These are phyloP conservation scores for Ceratosolen fusciceps DNA, from an alignment of 1,140 invertebrate species.

Conservation along the genomic window DNA sequence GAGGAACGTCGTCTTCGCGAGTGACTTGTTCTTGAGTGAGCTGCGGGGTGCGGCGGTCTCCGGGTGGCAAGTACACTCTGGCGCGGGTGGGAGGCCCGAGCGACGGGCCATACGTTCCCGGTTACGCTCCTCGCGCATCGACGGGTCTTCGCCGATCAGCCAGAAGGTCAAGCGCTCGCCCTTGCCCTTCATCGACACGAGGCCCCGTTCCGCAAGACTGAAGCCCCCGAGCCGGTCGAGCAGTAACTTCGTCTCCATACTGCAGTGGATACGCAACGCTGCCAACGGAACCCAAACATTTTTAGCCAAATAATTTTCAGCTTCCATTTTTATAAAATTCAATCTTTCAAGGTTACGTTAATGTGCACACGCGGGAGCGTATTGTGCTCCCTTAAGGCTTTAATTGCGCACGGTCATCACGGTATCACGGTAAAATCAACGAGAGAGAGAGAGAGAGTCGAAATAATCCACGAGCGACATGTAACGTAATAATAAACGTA, in stretches of 20 bases:
- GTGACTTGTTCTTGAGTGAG: slow-evolving; percentile 75
- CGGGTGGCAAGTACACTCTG: slow-evolving; percentile 52
- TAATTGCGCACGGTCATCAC: no score
- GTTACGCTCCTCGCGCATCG: slow-evolving; percentile 71
- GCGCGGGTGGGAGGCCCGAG: slow-evolving; percentile 41
- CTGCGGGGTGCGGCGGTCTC: slow-evolving; percentile 73
- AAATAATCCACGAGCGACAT: no score
- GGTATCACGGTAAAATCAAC: no score
- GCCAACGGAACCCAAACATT: no score
- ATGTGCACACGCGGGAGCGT: no score
- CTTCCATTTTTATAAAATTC: no score
- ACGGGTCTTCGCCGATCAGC: slow-evolving; percentile 83
- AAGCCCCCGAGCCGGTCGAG: slow-evolving; percentile 87
- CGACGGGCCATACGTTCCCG: slow-evolving; percentile 71
- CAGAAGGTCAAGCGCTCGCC: slow-evolving; percentile 89
- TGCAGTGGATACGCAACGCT: slow-evolving; percentile 91
- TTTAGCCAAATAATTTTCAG: no score
- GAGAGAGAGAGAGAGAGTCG: no score
- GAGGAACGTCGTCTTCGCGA: slow-evolving; percentile 65
- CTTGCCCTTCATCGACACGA: slow-evolving; percentile 90
- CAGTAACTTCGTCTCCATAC: slow-evolving; percentile 79
- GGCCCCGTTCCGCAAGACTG: slow-evolving; percentile 81
- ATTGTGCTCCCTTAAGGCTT: no score
- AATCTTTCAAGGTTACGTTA: no score
- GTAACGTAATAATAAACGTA: no score